Evolutionary conservation across 2,797 vertebrate genomes (phyloP).

Genomic region (Amblyopsis hoosieri): DNA sequence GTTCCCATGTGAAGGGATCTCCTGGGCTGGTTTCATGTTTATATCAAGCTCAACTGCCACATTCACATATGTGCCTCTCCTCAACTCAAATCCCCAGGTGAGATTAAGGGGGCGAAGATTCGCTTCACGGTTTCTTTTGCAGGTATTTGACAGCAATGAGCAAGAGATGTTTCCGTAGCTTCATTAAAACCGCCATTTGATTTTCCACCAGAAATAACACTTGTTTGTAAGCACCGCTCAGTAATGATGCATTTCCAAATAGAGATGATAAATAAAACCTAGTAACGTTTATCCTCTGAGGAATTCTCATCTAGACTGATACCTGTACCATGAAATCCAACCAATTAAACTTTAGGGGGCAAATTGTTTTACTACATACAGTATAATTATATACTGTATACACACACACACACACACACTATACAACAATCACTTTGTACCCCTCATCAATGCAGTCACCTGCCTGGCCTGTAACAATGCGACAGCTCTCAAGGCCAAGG

Average conservation of each 20-base stretch:
- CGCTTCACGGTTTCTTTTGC: slow-evolving; percentile 19
- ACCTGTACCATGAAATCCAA: too few species aligned
- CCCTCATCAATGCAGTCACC: neutral
- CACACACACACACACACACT: neutral
- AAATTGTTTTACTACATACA: too few species aligned
- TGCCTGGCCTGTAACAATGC: neutral
- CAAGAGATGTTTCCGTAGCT: too few species aligned
- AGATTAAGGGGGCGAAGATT: slow-evolving; percentile 17
- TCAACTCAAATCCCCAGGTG: neutral
- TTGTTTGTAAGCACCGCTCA: too few species aligned
- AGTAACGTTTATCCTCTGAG: too few species aligned
- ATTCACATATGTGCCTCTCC: slow-evolving; percentile 15
- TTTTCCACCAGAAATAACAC: too few species aligned
- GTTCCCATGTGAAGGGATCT: slow-evolving; percentile 19
- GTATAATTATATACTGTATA: neutral
- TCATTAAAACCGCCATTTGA: too few species aligned
- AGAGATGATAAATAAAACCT: too few species aligned
- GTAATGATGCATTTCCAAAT: too few species aligned
- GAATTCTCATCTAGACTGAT: too few species aligned
- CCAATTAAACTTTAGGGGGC: too few species aligned
- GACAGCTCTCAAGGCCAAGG: neutral
- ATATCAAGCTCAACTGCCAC: slow-evolving; percentile 3
- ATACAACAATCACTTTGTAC: neutral
- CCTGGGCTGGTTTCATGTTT: slow-evolving; percentile 29
- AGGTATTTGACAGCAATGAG: neutral